Base-by-base conservation (phyloP, 1,140 invertebrate genomes). In the Phortica variegata region DNA sequence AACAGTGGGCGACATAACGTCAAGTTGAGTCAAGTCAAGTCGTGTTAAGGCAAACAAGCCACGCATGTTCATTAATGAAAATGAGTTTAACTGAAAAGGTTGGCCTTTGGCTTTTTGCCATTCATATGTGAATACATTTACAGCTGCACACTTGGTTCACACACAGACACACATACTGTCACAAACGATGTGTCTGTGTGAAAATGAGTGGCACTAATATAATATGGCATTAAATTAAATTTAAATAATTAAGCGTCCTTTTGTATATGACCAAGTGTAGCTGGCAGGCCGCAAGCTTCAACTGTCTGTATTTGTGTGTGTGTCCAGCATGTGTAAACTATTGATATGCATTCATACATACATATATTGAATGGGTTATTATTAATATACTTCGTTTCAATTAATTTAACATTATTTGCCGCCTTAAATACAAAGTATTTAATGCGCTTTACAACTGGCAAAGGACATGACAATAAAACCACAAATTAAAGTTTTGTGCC, bases 131-230 rank as follows among this genome's bases (percentile, higher is more conserved):
- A n/a, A n/a, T n/a, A n/a, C 36, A 38, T 38, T 15, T 38, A 16
- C 15, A 60, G 63, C 58, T 60, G 60, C 56, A 69, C 33, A 53
- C 36, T 50, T 54, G 46, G 52, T 51, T 56, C 32, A 34, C 32
- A n/a, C 32, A n/a, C 32, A 34, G 6, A 34, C 13, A 34, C 32
- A 54, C 48, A 63, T 68, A 60, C 56, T 47, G 60, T 51, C 51
- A 57, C 50, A 56, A 45, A 43, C 55, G 56, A 50, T 34, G 43
- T 43, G 19, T 21, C 2, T 41, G 3, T 26, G 34, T 68, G 60
- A 58, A 68, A 66, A 68, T 60, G 60, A 63, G 54, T 68, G 60
- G 63, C 53, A 68, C 63, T 66, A 63, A 66, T 66, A 68, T 68
- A 56, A 68, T 50, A 62, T 54, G 63, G 62, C 63, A 63, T 49